Conservation (phyloP, 2,113 vertebrate genomes). For the Ciconia boyciana region DNA sequence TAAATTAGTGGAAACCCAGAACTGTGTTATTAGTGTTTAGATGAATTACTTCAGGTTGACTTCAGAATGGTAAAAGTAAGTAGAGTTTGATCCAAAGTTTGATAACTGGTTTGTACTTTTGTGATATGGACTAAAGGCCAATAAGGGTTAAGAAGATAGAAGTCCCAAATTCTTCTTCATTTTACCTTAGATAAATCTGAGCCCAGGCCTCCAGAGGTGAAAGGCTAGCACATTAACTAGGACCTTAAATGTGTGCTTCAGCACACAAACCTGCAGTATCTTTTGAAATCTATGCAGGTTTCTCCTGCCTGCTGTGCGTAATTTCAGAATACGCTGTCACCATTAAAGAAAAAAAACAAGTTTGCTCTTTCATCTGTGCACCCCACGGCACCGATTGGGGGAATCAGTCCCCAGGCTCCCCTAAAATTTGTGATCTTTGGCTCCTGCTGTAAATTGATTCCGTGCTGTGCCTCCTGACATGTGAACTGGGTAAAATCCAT, state of each 20-base stretch:
- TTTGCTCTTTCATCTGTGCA: slow-evolving; percentile 68
- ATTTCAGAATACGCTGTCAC: slow-evolving; percentile 69
- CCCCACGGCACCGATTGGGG: slow-evolving; percentile 61
- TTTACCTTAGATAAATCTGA: slow-evolving; percentile 61
- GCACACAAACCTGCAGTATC: slow-evolving; percentile 72
- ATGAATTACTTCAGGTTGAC: neutral
- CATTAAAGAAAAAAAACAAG: slow-evolving; percentile 70
- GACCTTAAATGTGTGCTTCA: slow-evolving; percentile 66
- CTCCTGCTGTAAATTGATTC: slow-evolving; percentile 75
- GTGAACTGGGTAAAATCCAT: slow-evolving; percentile 57
- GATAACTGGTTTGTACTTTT: neutral
- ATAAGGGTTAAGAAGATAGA: slow-evolving; percentile 53
- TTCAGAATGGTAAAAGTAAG: neutral
- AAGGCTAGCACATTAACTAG: slow-evolving; percentile 65
- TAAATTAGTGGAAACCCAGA: neutral
- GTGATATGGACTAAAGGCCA: neutral
- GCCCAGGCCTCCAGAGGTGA: slow-evolving; percentile 55
- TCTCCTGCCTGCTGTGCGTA: slow-evolving; percentile 75
- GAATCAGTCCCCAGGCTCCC: slow-evolving; percentile 71
- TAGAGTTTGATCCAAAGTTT: neutral
- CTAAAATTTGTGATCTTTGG: slow-evolving; percentile 82
- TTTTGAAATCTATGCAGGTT: slow-evolving; percentile 78
- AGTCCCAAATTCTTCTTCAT: slow-evolving; percentile 29
- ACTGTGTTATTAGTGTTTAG: neutral
- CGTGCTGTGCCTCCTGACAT: slow-evolving; percentile 68